Conservation (phyloP, 92 coral and sea anemone species). For the Epizoanthus scotinus region DNA sequence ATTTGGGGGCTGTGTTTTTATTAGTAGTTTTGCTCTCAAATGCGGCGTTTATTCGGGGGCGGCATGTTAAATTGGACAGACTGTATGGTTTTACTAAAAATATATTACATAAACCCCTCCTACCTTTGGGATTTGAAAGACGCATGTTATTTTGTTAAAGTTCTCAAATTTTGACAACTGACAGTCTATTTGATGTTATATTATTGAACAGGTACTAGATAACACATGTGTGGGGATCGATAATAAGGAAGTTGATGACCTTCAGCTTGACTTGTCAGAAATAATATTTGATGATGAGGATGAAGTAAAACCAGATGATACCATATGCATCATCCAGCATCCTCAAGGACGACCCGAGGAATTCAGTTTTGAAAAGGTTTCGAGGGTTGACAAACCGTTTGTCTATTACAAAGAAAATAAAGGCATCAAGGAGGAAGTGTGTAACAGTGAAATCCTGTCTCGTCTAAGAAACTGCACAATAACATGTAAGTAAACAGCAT, state of each 20-base stretch:
- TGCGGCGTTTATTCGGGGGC: no score
- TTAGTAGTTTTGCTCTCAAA: no score
- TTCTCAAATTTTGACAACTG: no score
- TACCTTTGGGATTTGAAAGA: no score
- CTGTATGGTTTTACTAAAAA: no score
- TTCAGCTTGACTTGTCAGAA: slow-evolving; percentile 58
- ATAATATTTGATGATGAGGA: slow-evolving; percentile 70
- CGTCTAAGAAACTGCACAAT: slow-evolving; percentile 75
- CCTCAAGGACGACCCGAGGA: slow-evolving; percentile 88
- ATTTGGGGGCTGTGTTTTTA: no score
- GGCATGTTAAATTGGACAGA: no score
- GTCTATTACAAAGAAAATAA: slow-evolving; percentile 84
- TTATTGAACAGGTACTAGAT: slow-evolving; percentile 72
- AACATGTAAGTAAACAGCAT: slow-evolving; percentile 52
- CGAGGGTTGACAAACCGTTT: slow-evolving; percentile 63
- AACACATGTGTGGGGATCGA: slow-evolving; percentile 83
- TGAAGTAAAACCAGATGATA: slow-evolving; percentile 59
- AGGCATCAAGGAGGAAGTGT: slow-evolving; percentile 72
- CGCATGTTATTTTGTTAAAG: no score
- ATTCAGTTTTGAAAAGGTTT: slow-evolving; percentile 73
- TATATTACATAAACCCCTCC: no score
- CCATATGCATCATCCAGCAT: slow-evolving; percentile 79
- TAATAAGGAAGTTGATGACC: slow-evolving; percentile 57
- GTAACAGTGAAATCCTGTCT: slow-evolving; percentile 85
- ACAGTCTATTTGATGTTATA: neutral